A percentile compares a stretch with the other conserved stretches of the same genome.
Evolutionary conservation across 2,113 vertebrate species (phyloP).

Genomic region (Urocynchramus pylzowi): DNA sequence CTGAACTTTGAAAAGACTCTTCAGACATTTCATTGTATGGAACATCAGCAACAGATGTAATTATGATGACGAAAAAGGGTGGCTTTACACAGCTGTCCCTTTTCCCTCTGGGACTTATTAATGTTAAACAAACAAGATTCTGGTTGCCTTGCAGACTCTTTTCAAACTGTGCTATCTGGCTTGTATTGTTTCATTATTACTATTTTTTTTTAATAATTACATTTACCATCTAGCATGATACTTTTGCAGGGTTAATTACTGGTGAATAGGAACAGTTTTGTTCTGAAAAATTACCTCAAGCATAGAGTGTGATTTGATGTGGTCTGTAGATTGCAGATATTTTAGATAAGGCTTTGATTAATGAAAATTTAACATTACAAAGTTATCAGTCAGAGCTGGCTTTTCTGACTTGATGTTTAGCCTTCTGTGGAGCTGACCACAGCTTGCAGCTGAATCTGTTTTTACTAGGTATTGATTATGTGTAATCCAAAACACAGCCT

Average conservation of each 20-base stretch:
- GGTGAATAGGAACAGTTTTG: not conserved
- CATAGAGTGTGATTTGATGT: not conserved
- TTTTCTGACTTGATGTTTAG: not conserved
- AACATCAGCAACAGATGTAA: conserved; percentile 23
- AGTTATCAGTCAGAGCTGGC: not conserved
- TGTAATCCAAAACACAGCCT: not conserved
- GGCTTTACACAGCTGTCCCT: conserved; percentile 12
- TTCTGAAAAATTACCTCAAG: not conserved
- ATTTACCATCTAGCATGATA: not conserved
- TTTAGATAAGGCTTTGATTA: not conserved
- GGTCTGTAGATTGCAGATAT: not conserved
- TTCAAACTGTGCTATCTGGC: not conserved
- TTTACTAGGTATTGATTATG: not conserved
- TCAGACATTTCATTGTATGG: not conserved
- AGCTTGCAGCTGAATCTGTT: not conserved
- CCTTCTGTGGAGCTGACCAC: not conserved
- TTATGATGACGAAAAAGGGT: not conserved
- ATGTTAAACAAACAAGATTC: conserved; percentile 64
- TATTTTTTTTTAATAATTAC: not conserved
- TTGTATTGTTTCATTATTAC: not conserved
- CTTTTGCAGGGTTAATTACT: not conserved
- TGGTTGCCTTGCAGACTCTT: conserved; percentile 13
- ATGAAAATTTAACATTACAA: not conserved
- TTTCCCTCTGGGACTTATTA: conserved; percentile 68
- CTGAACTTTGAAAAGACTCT: not conserved